Percentiles rank a stretch among this genome's conserved stretches.
These are phyloP conservation scores for Acromyrmex charruanus DNA, from an alignment of 1,140 invertebrate genomes.

Conservation along the genomic window DNA sequence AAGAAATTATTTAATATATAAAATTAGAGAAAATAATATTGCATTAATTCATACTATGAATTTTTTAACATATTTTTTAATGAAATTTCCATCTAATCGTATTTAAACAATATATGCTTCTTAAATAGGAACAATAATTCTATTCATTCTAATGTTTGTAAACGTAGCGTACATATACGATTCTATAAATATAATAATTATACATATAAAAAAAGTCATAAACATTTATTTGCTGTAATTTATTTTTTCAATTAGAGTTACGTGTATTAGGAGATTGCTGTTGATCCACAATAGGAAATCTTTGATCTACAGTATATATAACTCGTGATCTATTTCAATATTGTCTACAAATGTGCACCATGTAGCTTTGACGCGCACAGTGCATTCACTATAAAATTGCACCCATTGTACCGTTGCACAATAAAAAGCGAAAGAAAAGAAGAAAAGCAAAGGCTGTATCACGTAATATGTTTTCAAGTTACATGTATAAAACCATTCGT, in stretches of 20 bases:
- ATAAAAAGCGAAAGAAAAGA: not conserved
- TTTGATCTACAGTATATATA: not conserved
- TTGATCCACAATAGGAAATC: not conserved
- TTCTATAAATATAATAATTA: not conserved
- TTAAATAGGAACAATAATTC: not conserved
- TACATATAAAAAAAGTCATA: not conserved
- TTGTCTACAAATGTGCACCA: not conserved
- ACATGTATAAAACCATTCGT: not conserved
- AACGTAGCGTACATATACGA: not conserved
- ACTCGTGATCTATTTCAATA: not conserved
- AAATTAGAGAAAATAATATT: not conserved
- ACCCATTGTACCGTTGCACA: not conserved
- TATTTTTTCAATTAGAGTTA: slow-evolving; percentile 5
- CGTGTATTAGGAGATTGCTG: not conserved
- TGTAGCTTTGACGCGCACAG: not conserved
- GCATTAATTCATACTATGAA: not conserved
- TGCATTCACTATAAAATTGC: slow-evolving; percentile 11
- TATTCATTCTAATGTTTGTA: not conserved
- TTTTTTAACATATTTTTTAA: not conserved
- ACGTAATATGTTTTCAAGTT: not conserved
- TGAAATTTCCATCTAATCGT: not conserved
- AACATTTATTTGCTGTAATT: not conserved
- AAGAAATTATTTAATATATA: not conserved
- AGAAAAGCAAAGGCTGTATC: not conserved
- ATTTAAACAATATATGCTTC: not conserved